These are phyloP conservation scores for Dryococelus australis DNA, from an alignment of 2,888 invertebrate species.

Conservation along the genomic window DNA sequence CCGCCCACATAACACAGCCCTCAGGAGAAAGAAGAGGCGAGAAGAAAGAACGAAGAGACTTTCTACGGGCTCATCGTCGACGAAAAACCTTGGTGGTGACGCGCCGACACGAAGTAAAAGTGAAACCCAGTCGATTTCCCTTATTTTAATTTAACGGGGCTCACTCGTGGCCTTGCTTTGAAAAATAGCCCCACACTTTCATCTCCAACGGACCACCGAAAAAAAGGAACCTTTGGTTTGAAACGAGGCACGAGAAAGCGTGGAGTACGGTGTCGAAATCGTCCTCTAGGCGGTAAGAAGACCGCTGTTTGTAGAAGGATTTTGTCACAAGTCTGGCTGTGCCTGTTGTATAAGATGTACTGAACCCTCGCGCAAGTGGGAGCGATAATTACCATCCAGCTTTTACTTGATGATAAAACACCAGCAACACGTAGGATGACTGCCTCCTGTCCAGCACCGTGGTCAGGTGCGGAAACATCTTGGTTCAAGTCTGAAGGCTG, in stretches of 20 bases:
- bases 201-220: not conserved
- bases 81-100: not conserved
- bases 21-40: not conserved
- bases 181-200: slow-evolving; percentile 16
- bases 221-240: not conserved
- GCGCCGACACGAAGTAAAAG: not conserved
- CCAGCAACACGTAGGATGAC: no score
- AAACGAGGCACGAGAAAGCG: slow-evolving; percentile 16
- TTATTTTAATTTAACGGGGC: slow-evolving; percentile 6
- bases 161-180: not conserved
- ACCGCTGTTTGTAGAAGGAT: not conserved
- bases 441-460: no score
- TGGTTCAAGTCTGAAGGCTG: no score
- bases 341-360: no score
- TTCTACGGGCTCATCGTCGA: slow-evolving; percentile 10
- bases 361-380: no score
- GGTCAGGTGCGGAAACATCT: no score
- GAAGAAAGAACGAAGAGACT: slow-evolving; percentile 1
- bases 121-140: slow-evolving; percentile 7
- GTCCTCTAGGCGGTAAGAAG: not conserved
- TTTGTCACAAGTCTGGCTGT: not conserved
- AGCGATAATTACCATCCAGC: no score
- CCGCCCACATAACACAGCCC: not conserved
- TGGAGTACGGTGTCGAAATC: not conserved
- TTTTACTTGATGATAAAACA: no score